phyloP scores from a whole-genome alignment of 1,140 invertebrate genomes.

The Littorina saxatilis region DNA sequence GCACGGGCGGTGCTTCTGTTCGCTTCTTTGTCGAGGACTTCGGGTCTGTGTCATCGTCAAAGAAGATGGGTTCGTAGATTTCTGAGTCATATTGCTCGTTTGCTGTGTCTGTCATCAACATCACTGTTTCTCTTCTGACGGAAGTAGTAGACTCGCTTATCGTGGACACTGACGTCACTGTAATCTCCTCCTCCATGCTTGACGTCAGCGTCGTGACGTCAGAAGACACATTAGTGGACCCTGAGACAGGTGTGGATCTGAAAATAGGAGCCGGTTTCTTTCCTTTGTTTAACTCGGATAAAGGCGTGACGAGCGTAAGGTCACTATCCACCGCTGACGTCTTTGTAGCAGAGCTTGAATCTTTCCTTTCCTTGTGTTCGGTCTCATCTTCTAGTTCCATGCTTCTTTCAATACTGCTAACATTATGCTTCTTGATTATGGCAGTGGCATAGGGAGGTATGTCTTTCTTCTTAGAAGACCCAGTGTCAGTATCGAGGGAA shows the following conservation, averaged over 20 bases:
- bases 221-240: neutral
- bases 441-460: no score
- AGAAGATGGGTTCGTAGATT: slow-evolving; percentile 23
- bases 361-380: no score
- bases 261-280: neutral
- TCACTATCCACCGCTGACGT: neutral
- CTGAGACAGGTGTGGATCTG: neutral
- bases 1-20: neutral
- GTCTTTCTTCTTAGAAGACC: no score
- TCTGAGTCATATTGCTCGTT: neutral
- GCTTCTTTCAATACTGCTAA: no score
- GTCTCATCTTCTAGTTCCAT: no score
- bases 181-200: neutral
- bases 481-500: neutral
- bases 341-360: no score
- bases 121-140: no score
- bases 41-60: neutral
- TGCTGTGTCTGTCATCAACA: neutral
- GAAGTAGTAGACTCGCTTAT: neutral
- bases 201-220: neutral
- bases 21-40: neutral
- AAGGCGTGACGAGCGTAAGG: neutral
- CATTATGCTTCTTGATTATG: no score
- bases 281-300: neutral
- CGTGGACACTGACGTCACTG: neutral